Conservation (phyloP, 2,888 invertebrate genomes). For the Acleris laterana region DNA sequence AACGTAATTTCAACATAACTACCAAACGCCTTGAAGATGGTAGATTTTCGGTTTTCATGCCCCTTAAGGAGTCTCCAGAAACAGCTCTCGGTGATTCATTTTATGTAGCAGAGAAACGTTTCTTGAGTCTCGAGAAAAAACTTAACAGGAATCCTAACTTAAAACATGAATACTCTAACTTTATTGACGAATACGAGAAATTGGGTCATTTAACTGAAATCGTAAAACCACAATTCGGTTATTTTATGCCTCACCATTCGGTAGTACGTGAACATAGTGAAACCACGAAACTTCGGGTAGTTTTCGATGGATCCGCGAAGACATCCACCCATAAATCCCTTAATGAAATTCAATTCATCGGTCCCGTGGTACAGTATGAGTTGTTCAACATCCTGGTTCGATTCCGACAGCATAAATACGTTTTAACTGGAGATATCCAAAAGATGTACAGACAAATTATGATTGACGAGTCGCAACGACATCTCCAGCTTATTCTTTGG, state of each 20-base stretch:
- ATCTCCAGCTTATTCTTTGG: too few relatives aligned
- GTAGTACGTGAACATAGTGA: neutral
- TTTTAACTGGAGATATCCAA: too few relatives aligned
- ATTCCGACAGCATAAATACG: too few relatives aligned
- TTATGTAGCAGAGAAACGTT: conserved; percentile 2
- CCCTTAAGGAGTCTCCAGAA: conserved; percentile 8
- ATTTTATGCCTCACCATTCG: conserved; percentile 3
- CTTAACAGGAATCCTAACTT: neutral
- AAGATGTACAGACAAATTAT: too few relatives aligned
- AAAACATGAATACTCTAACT: neutral
- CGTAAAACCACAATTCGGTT: neutral
- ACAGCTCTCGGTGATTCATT: conserved; percentile 5
- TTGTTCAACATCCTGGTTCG: too few relatives aligned
- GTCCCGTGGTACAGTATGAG: too few relatives aligned
- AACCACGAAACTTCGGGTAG: conserved; percentile 2
- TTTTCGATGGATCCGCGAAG: conserved; percentile 1
- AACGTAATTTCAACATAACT: conserved; percentile 8
- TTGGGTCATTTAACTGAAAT: conserved; percentile 9
- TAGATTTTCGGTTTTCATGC: conserved; percentile 7
- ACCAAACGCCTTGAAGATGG: conserved; percentile 1
- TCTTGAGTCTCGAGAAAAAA: conserved; percentile 5
- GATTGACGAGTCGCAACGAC: too few relatives aligned
- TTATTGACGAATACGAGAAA: conserved; percentile 4
- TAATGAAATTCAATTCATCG: too few relatives aligned
- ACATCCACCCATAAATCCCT: conserved; percentile 13